A percentile compares a stretch with the other conserved stretches of the same genome.
These are phyloP conservation scores for Pangasius macronema DNA, from an alignment of 2,797 vertebrate genomes.

Conservation along the genomic window DNA sequence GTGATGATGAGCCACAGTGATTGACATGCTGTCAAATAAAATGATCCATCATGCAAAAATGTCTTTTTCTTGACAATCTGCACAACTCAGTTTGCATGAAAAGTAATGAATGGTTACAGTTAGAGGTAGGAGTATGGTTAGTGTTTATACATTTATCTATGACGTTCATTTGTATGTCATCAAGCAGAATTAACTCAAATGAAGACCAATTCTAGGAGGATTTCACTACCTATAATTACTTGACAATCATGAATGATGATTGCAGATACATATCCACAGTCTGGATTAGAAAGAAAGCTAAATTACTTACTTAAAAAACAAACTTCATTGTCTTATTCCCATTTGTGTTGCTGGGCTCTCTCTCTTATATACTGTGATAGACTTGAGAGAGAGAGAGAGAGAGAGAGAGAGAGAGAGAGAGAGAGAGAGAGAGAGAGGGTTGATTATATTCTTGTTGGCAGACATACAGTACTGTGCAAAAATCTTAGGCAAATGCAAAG, in stretches of 20 bases:
- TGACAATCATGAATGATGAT: background rate
- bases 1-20: background rate
- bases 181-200: background rate
- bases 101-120: background rate
- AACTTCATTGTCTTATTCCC: background rate
- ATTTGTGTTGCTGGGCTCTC: background rate
- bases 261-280: background rate
- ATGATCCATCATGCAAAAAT: background rate
- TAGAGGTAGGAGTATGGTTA: background rate
- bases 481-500: background rate
- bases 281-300: background rate
- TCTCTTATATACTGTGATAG: no score
- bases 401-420: no score
- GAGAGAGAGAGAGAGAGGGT: no score
- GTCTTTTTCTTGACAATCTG: background rate
- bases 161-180: background rate
- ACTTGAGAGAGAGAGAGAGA: no score
- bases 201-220: background rate
- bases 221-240: background rate
- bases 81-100: background rate
- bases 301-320: background rate
- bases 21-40: conserved; percentile 21
- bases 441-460: background rate
- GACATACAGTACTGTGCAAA: background rate
- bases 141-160: background rate